These are phyloP conservation scores for Rhynchonycteris naso DNA, from an alignment of 2,797 vertebrate genomes.

Conservation along the genomic window DNA sequence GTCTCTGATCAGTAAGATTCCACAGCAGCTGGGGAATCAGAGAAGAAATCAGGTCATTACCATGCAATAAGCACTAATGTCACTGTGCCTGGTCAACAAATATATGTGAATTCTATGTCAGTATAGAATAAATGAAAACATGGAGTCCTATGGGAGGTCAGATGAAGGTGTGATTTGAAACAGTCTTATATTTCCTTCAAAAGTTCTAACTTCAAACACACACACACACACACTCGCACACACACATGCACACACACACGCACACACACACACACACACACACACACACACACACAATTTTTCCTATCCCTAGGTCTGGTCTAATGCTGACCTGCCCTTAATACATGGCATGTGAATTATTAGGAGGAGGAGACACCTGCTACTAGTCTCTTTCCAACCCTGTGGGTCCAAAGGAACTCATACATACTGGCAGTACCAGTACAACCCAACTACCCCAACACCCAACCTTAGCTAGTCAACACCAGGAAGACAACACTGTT, in stretches of 20 bases:
- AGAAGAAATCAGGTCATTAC: not conserved
- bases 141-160: not conserved
- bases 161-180: not conserved
- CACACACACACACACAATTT: not conserved
- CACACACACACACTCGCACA: no score
- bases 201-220: not conserved
- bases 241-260: not conserved
- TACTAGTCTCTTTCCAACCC: not conserved
- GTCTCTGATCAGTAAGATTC: not conserved
- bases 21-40: not conserved
- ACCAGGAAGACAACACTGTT: not conserved
- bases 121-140: not conserved
- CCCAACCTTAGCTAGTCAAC: not conserved
- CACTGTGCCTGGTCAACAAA: not conserved
- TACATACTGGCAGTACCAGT: fast-evolving
- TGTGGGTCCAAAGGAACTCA: not conserved
- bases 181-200: not conserved
- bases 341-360: not conserved
- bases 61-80: not conserved
- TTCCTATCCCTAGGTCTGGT: not conserved
- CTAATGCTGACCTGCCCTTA: not conserved
- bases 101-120: not conserved
- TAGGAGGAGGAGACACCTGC: not conserved
- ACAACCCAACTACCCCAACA: not conserved
- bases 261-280: not conserved